Evolutionary conservation across 2,888 invertebrate species (phyloP), one percentile per base, ranked within the genome.

Genomic region (Anthophora plumipes): DNA sequence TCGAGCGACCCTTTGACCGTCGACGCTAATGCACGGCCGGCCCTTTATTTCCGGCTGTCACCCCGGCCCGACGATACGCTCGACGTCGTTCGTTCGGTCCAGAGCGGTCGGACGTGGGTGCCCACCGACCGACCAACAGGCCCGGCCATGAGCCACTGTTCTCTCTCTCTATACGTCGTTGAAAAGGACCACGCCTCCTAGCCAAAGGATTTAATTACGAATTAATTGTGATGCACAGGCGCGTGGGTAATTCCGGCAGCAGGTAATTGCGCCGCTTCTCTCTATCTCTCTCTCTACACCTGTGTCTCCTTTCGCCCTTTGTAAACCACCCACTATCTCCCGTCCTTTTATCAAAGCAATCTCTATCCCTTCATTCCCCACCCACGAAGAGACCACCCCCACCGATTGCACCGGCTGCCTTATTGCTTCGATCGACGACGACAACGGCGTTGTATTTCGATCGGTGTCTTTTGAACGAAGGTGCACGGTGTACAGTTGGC

Each of bases 21-120:
- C 84, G 85, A 85, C 87, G 89, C 82, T 87, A 88, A 90, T 87
- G 88, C 87, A 88, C 80, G 86, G 83, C 85, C 89, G 84, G 88
- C 90, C 91, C 91, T 91, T 91, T 90, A 91, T 91, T 91, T 91
- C 91, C 91, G 90, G 90, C 90, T 89, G 91, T 91, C 91, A 90
- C 86, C 84, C 85, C 82, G 83, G 70, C 83, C 60, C 86, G 85
- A 83, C 85, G 88, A 88, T 89, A 85, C 80, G 87, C 72, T 83
- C 81, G 70, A 76, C 87, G 82, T 85, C 82, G 77, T 68, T 86
- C 80, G 77, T 41, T 61, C 63, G 63, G 25, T 71, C 43, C 71
- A 57, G 61, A 80, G 86, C 70, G 74, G 74, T 81, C 84, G 81
- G 82, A 77, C 77, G 75, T 64, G 76, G 77, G 60, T 77, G 83